Base-by-base conservation (phyloP, 2,113 vertebrate species). In the Hydropotes inermis region DNA sequence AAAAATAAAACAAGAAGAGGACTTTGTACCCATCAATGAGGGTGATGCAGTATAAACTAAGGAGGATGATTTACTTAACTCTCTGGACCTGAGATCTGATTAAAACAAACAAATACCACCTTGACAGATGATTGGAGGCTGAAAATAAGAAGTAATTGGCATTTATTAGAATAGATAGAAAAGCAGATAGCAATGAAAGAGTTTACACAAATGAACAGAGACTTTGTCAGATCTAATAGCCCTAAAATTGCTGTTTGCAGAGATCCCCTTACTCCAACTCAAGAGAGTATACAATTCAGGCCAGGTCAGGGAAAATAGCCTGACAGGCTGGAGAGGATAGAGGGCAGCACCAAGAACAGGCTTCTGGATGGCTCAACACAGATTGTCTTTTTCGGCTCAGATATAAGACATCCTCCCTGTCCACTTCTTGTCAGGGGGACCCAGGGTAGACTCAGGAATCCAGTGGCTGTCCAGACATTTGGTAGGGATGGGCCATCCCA, bases 11-110 rank as follows among this genome's bases (percentile, higher is more conserved):
- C 15, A 86, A 84, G 95, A 87, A 70, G 83, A 52, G 7, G 14
- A 50, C 33, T 94, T 87, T 45, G 15, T 30, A 84, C 61, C 58
- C 79, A 67, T 89, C 92, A 52, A 47, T 88, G 54, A 81, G 14
- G 21, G 36, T n/a, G 11, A 76, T 21, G 12, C 15, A 3, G 54
- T 96, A 81, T 27, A 50, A 92, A 94, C 54, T 67, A 89, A 94
- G 82, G 33, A 67, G 55, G 92, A 60, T 58, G 47, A 89, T 89
- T 93, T 90, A n/a, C 55, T 96, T 58, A 83, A 81, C 85, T 92
- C 47, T 96, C 30, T 21, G 23, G 83, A 83, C 47, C 87, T 88
- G 47, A 87, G 76, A 82, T 89, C 84, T 97, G 90, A 95, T 96
- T 93, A 97, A 89, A 98, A 93, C 78, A 82, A 79, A 57, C 47